These are phyloP conservation scores for Mercenaria mercenaria DNA, from an alignment of 1,140 invertebrate genomes.

Conservation along the genomic window DNA sequence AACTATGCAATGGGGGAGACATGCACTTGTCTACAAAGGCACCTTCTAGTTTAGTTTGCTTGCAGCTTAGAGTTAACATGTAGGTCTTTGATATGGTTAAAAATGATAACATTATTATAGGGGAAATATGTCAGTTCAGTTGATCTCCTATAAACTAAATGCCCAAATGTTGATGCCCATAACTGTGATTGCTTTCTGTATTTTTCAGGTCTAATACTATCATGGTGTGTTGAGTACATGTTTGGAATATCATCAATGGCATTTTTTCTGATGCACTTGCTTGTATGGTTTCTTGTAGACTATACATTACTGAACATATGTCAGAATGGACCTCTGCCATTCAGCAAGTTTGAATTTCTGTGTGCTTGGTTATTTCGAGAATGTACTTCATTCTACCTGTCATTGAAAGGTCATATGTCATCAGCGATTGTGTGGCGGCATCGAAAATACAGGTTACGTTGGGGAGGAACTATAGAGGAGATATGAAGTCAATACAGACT, in stretches of 20 bases:
- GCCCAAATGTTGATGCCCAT: too few relatives aligned
- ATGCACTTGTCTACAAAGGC: too few relatives aligned
- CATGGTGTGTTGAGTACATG: constrained; percentile 91
- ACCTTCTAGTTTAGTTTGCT: too few relatives aligned
- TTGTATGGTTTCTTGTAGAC: constrained; percentile 98
- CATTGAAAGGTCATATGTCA: constrained; percentile 92
- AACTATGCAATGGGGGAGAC: too few relatives aligned
- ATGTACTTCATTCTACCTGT: constrained; percentile 94
- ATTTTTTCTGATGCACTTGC: constrained; percentile 96
- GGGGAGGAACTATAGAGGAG: constrained; percentile 92
- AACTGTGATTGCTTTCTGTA: too few relatives aligned
- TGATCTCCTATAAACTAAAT: too few relatives aligned
- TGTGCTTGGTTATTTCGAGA: constrained; percentile 98
- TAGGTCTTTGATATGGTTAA: too few relatives aligned
- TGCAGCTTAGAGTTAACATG: too few relatives aligned
- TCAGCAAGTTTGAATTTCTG: constrained; percentile 97
- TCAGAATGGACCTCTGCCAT: constrained; percentile 96
- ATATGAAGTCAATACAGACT: constrained; percentile 46
- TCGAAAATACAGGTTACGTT: constrained; percentile 94
- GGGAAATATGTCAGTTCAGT: too few relatives aligned
- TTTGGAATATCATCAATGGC: constrained; percentile 95
- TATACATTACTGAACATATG: constrained; percentile 94
- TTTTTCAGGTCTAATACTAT: constrained; percentile 91
- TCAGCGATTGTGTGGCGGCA: constrained; percentile 96
- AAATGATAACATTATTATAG: too few relatives aligned